These are phyloP conservation scores for Ptyas mucosa DNA, from an alignment of 2,113 vertebrate genomes.

Conservation along the genomic window DNA sequence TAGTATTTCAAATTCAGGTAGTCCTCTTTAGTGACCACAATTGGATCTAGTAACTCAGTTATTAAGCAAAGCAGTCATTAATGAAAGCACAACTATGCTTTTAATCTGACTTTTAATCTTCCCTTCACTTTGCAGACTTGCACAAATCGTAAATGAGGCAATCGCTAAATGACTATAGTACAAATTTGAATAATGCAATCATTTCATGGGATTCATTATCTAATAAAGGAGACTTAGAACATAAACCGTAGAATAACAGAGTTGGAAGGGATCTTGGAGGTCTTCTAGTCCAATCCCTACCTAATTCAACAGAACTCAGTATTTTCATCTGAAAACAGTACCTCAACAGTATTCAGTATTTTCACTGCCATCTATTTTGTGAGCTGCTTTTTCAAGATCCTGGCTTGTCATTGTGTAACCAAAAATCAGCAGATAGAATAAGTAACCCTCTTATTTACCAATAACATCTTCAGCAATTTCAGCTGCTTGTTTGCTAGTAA, in stretches of 20 bases:
- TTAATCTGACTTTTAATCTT: not conserved
- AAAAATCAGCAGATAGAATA: not conserved
- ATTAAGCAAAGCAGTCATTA: not conserved
- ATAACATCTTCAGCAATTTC: not conserved
- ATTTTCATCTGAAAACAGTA: not conserved
- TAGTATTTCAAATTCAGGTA: not conserved
- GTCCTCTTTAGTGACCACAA: not conserved
- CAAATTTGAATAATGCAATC: no score
- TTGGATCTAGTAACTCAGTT: not conserved
- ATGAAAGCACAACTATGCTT: not conserved
- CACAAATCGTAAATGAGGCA: not conserved
- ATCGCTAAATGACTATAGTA: no score
- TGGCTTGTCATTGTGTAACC: not conserved
- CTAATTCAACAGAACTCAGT: no score
- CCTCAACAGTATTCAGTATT: not conserved
- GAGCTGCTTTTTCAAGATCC: rapidly evolving
- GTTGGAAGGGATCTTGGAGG: no score
- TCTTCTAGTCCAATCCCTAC: no score
- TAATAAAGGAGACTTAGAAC: no score
- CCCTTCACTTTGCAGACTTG: not conserved
- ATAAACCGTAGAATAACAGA: no score
- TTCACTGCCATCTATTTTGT: not conserved
- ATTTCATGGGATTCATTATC: no score
- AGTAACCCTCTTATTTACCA: not conserved
- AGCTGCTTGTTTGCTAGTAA: not conserved